These are phyloP conservation scores for Teinopalpus imperialis DNA, from an alignment of 2,888 invertebrate species.

Conservation along the genomic window DNA sequence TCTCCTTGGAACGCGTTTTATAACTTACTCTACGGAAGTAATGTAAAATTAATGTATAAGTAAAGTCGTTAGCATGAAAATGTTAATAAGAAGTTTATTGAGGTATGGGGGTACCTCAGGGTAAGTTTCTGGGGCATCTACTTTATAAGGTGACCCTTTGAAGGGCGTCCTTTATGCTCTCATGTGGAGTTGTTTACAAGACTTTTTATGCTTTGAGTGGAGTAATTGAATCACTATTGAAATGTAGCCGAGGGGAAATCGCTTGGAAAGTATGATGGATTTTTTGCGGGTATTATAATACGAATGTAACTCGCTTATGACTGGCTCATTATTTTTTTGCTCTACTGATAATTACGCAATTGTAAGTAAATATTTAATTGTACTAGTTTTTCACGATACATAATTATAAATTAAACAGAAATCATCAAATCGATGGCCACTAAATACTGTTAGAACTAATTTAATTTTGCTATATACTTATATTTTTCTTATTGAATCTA, in stretches of 20 bases:
- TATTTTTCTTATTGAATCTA: too few species aligned
- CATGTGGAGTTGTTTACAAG: slow-evolving; percentile 52
- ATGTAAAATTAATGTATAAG: slow-evolving; percentile 34
- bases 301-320: background rate
- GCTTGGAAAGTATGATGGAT: slow-evolving; percentile 31
- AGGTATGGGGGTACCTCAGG: slow-evolving; percentile 45
- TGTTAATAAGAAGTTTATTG: slow-evolving; percentile 17
- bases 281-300: slow-evolving; percentile 27
- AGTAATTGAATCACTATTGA: slow-evolving; percentile 56
- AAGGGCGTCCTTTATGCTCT: slow-evolving; percentile 58
- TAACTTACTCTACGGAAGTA: slow-evolving; percentile 27
- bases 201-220: slow-evolving; percentile 45
- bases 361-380: too few species aligned
- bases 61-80: slow-evolving; percentile 7
- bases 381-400: too few species aligned
- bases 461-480: too few species aligned
- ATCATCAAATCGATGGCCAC: too few species aligned
- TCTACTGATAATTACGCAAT: too few species aligned
- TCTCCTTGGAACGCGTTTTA: background rate
- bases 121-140: slow-evolving; percentile 48
- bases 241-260: slow-evolving; percentile 45
- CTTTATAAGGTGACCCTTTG: slow-evolving; percentile 57
- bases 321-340: too few species aligned
- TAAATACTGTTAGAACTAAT: too few species aligned
- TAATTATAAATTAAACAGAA: too few species aligned